phyloP scores from a whole-genome alignment of 2,888 invertebrate genomes.

The Brenthis daphne region DNA sequence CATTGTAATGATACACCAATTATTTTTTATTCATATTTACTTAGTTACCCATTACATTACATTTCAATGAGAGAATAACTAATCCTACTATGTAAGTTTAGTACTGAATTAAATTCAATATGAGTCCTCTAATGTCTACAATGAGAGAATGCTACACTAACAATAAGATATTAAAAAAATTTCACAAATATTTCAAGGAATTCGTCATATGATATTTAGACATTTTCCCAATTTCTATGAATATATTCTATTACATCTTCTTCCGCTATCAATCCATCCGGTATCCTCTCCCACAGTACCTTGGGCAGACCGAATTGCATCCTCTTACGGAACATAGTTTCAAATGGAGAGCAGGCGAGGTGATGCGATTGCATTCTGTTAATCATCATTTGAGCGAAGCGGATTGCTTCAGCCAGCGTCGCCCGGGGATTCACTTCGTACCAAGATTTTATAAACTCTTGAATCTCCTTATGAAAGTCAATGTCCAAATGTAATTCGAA shows the following conservation, averaged over 20 bases:
- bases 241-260: not conserved
- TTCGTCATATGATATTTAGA: too few relatives aligned
- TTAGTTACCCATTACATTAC: too few relatives aligned
- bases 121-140: too few relatives aligned
- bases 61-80: too few relatives aligned
- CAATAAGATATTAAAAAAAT: too few relatives aligned
- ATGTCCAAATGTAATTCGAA: not conserved
- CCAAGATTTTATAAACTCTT: not conserved
- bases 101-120: too few relatives aligned
- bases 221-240: not conserved
- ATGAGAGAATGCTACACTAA: too few relatives aligned
- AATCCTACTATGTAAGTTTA: too few relatives aligned
- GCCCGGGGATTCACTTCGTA: not conserved
- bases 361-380: not conserved
- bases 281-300: not conserved
- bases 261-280: not conserved
- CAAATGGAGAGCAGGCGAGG: not conserved
- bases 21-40: too few relatives aligned
- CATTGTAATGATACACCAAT: too few relatives aligned
- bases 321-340: not conserved
- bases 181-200: too few relatives aligned
- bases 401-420: not conserved
- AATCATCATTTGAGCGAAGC: conserved; percentile 8
- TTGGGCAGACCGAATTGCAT: not conserved
- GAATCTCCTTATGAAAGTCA: not conserved